Evolutionary conservation across 2,113 vertebrate species (phyloP), one percentile per base, ranked within the genome.

Genomic region (Scomber japonicus): DNA sequence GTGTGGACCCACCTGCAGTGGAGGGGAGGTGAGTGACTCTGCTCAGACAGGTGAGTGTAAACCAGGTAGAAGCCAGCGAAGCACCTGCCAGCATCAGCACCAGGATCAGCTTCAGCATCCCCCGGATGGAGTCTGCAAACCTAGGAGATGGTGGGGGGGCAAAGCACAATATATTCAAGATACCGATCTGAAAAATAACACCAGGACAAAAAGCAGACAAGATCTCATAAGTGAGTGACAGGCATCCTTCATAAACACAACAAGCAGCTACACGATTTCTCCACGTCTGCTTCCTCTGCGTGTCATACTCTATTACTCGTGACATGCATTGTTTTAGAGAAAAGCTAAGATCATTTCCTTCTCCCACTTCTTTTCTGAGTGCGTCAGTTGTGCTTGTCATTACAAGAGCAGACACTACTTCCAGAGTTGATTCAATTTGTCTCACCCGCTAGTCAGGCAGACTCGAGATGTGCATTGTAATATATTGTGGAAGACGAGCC

Each of bases 51-150:
- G 97, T 99, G 89, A 99, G 95, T 8, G 98, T 98, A 80, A 98
- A 99, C 98, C 98, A 99, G 0, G 97, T 97, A 54, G 98, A 96
- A 40, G 97, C 93, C 27, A 99, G 92, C 0, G 97, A 98, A 57
- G 98, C 97, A 74, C 97, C 98, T 16, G 97, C 97, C 79, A 99
- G 93, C 94, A 99, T 96, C 88, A 99, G 95, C 83, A 99, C 96
- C 70, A 99, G 94, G 82, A 99, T 99, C 57, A 97, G 95, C 91
- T 99, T 99, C 92, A 99, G 94, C 96, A 98, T 97, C 40, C 97
- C 98, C 1, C 97, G 96, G 89, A 99, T 97, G 72, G 96, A 99
- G 94, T 99, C 98, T 71, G 98, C 97, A 96, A 99, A 99, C 87
- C 98, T 99, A 89, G 75, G 91, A 8, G 45, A 3, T 5, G 24